Base-by-base conservation (phyloP, 1,140 invertebrate genomes). In the Leptinotarsa texana region DNA sequence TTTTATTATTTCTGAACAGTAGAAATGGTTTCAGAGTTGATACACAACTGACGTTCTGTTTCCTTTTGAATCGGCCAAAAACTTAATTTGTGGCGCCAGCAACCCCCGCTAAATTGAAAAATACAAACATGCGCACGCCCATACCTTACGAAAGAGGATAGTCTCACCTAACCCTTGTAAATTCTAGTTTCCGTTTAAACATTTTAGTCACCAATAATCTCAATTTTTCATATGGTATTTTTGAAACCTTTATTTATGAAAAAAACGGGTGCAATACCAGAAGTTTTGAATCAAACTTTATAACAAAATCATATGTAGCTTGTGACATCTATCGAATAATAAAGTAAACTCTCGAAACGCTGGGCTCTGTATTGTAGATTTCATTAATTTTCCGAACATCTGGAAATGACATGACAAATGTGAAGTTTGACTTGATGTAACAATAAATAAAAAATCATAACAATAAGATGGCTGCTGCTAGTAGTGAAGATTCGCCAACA, bases 401-500 rank as follows among this genome's bases (percentile, higher is more conserved):
- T 42, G 33, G 33, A 42, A 42, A 42, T 42, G 33, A 42, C 33
- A 57, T 17, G 51, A 57, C 51, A 57, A 57, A 57, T 57, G 51
- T 57, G 51, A 57, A 57, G n/a, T 57, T 57, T n/a, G 51, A 57
- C 51, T 17, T 4, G 4, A 11, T 18, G 6, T 57, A 57, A 57
- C n/a, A 18, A 57, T 18, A 57, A 57, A 15, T 57, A 57, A 57
- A 65, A n/a, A 65, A 27, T 65, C 17, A 65, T 24, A 65, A 42
- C 13, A 17, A 61, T 75, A 88, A 87, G 79, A 89, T 89, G 88
- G 87, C 87, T 78, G 84, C 85, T 76, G 88, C 87, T 67, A 84
- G 85, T 82, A 87, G 83, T 83, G 86, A 86, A 81, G 85, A 83
- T 85, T 85, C 86, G 83, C 87, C 88, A 83, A 86, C 87, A 83